Conservation (phyloP, 2,888 invertebrate species). For the Xestia sexstrigata region DNA sequence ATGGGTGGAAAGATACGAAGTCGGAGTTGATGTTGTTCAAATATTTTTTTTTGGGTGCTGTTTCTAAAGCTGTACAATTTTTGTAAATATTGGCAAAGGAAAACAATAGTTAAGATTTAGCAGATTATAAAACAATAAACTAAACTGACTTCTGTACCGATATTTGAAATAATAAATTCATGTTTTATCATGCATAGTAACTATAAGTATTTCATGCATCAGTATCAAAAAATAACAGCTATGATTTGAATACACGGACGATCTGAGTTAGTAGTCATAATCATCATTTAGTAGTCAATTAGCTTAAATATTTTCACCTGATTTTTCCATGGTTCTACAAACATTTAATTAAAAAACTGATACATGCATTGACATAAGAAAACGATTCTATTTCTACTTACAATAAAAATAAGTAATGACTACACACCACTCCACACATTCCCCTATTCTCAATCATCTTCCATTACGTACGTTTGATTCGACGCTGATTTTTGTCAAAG, state of each 20-base stretch:
- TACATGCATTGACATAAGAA: no score
- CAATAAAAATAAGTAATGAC: not conserved
- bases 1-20: conserved; percentile 69
- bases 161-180: no score
- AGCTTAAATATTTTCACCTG: no score
- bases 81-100: not conserved
- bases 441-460: conserved; percentile 77
- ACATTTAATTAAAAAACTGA: no score
- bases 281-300: no score
- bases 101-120: not conserved
- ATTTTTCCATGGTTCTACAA: no score
- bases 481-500: conserved; percentile 88
- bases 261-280: no score
- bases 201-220: no score
- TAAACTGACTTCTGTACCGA: not conserved
- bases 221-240: no score
- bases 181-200: no score
- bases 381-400: not conserved
- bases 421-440: conserved; percentile 68
- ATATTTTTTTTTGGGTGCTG: no score
- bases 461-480: conserved; percentile 88
- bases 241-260: no score
- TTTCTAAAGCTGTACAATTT: not conserved
- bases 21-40: not conserved
- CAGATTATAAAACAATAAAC: not conserved